phyloP scores from a whole-genome alignment of 2,888 invertebrate species.

The Dryobota labecula region DNA sequence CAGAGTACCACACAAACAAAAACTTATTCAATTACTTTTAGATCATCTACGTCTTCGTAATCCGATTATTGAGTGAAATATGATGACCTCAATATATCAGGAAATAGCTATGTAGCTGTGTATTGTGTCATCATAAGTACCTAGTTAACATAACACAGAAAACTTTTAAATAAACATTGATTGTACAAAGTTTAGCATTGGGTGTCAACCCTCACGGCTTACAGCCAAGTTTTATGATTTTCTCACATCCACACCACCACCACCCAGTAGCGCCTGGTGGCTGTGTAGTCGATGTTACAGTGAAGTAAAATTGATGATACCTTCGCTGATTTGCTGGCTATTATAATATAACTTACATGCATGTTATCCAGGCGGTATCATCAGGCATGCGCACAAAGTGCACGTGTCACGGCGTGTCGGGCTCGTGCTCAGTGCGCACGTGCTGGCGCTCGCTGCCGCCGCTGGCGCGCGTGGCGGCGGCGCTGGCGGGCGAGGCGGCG shows the following conservation, averaged over 20 bases:
- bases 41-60: neutral
- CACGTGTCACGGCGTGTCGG: constrained; percentile 96
- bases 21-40: neutral
- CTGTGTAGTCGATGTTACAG: neutral
- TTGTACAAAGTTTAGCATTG: neutral
- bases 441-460: constrained; percentile 94
- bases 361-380: constrained; percentile 90
- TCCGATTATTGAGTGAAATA: neutral
- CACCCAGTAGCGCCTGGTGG: neutral
- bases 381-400: constrained; percentile 91
- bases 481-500: constrained; percentile 83
- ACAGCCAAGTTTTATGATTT: neutral
- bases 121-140: neutral
- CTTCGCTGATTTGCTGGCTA: neutral
- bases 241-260: neutral
- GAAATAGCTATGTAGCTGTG: neutral
- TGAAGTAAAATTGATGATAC: neutral
- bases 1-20: neutral
- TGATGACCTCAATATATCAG: neutral
- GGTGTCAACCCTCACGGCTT: neutral
- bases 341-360: neutral
- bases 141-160: neutral
- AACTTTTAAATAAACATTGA: too few species aligned
- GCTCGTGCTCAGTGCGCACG: constrained; percentile 95
- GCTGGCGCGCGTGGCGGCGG: constrained; percentile 91